phyloP scores from a whole-genome alignment of 1,140 invertebrate species.

The Sycobia sp. region DNA sequence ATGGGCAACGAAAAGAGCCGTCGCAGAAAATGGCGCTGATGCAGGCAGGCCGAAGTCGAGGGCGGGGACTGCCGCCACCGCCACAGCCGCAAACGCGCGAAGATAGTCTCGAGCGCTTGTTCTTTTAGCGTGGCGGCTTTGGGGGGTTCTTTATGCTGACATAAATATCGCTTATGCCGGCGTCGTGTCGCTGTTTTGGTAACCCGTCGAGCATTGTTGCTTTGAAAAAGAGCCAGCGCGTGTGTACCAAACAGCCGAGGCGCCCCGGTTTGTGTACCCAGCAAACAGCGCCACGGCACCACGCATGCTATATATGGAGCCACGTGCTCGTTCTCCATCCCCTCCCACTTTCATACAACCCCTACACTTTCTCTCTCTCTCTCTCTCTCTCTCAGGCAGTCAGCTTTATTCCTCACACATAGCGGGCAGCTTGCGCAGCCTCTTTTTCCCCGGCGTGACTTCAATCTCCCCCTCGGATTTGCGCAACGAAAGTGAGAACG shows the following conservation, averaged over 20 bases:
- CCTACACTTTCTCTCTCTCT: too few relatives aligned
- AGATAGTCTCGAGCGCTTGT: constrained; percentile 41
- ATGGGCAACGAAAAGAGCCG: constrained; percentile 37
- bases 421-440: too few relatives aligned
- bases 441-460: constrained; percentile 31
- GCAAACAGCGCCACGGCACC: constrained; percentile 47
- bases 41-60: not conserved
- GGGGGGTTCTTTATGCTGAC: constrained; percentile 59
- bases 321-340: constrained; percentile 54
- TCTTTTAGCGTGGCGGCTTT: constrained; percentile 54
- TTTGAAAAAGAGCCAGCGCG: constrained; percentile 41
- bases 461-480: constrained; percentile 47
- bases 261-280: constrained; percentile 55
- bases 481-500: constrained; percentile 40
- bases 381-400: too few relatives aligned
- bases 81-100: not conserved
- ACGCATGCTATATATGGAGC: too few relatives aligned
- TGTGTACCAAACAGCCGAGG: too few relatives aligned
- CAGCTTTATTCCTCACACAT: too few relatives aligned
- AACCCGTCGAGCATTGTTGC: constrained; percentile 60
- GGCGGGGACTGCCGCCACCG: constrained; percentile 21
- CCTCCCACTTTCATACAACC: constrained; percentile 54
- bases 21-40: not conserved
- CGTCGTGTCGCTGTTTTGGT: constrained; percentile 60
- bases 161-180: constrained; percentile 63